These are phyloP conservation scores for Drosophila tanythrix DNA, from an alignment of 2,888 invertebrate species.

Conservation along the genomic window DNA sequence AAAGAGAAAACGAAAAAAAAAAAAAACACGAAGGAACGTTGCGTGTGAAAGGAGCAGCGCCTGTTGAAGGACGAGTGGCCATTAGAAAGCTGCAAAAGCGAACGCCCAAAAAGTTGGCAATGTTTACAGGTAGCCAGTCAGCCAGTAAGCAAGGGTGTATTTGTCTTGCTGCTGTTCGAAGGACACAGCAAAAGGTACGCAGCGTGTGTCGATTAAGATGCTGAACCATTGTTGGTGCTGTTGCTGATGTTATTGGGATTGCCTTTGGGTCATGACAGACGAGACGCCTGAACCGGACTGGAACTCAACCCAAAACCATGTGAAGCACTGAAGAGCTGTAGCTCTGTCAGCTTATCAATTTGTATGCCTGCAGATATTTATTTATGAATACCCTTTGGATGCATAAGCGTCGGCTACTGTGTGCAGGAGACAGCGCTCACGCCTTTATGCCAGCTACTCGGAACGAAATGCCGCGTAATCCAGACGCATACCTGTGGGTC, in stretches of 20 bases:
- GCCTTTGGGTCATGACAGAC: conserved; percentile 59
- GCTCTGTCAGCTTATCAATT: conserved; percentile 73
- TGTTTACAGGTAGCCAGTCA: conserved; percentile 68
- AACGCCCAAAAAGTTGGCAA: conserved; percentile 54
- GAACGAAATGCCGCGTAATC: conserved; percentile 71
- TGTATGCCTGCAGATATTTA: conserved; percentile 79
- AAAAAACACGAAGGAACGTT: conserved; percentile 44
- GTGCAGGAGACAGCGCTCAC: conserved; percentile 33
- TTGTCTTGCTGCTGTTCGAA: conserved; percentile 53
- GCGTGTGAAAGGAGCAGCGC: conserved; percentile 77
- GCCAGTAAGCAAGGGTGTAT: conserved; percentile 35
- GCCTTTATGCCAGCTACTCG: conserved; percentile 53
- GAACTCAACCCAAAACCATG: conserved; percentile 4
- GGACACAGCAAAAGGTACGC: conserved; percentile 70
- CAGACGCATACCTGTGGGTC: conserved; percentile 69
- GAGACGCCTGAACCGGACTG: conserved; percentile 22
- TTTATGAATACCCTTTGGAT: conserved; percentile 77
- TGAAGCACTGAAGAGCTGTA: conserved; percentile 20
- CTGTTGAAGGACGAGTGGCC: conserved; percentile 74
- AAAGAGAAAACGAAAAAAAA: conserved; percentile 25
- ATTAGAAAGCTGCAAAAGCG: conserved; percentile 71
- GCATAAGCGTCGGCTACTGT: conserved; percentile 40
- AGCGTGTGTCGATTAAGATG: conserved; percentile 76
- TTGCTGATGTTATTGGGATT: conserved; percentile 39
- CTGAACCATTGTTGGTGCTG: conserved; percentile 39